A percentile compares a stretch with the other conserved stretches of the same genome.
Evolutionary conservation across 2,113 vertebrate species (phyloP).

Genomic region (Hemichromis elongatus): DNA sequence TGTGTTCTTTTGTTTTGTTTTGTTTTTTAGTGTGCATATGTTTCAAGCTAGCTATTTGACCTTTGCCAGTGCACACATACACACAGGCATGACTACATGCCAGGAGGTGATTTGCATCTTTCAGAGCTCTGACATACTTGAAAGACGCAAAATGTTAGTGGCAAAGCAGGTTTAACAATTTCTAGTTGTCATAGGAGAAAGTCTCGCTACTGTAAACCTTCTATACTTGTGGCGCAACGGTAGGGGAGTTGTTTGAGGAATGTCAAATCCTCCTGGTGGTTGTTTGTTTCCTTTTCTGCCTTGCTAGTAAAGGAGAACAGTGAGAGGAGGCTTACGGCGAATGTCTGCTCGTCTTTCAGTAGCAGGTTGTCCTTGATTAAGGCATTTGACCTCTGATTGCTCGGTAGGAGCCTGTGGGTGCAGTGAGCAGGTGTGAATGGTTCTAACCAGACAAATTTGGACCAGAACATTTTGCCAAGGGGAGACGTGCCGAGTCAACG

Average conservation of each 20-base stretch:
- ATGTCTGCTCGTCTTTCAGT: background rate
- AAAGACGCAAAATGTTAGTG: background rate
- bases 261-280: rapidly evolving
- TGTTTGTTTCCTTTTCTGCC: background rate
- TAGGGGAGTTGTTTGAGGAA: rapidly evolving
- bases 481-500: background rate
- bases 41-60: background rate
- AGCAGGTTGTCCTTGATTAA: background rate
- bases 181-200: background rate
- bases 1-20: background rate
- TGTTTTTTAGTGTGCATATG: background rate
- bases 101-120: background rate
- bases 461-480: background rate
- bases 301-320: background rate
- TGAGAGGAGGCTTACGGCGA: background rate
- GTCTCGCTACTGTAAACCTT: background rate
- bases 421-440: background rate
- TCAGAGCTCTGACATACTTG: background rate
- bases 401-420: background rate
- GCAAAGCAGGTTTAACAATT: background rate
- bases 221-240: background rate
- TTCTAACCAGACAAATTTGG: background rate
- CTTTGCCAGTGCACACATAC: background rate
- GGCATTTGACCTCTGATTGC: background rate
- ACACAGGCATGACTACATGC: background rate